phyloP scores from a whole-genome alignment of 2,113 vertebrate genomes.

The Psilopsiagon aymara region DNA sequence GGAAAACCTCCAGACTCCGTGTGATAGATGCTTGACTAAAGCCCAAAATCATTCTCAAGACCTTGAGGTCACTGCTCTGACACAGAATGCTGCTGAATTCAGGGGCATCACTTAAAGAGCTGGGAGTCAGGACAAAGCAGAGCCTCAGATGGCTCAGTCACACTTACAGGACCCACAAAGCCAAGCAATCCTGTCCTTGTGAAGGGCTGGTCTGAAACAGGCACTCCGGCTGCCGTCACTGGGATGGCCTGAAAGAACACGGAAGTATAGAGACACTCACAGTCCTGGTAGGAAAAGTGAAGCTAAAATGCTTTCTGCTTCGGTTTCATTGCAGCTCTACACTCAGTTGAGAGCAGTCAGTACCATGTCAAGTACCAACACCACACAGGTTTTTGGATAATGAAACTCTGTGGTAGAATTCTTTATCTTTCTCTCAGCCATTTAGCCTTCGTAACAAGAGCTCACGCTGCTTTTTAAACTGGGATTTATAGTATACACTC shows the following conservation, averaged over 20 bases:
- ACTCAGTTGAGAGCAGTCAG: not conserved
- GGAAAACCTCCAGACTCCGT: not conserved
- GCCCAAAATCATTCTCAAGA: not conserved
- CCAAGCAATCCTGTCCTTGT: constrained; percentile 92
- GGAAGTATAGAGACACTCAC: not conserved
- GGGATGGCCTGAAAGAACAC: constrained; percentile 82
- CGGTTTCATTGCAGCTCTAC: not conserved
- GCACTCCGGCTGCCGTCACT: constrained; percentile 77
- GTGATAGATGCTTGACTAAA: not conserved
- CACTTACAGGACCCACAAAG: constrained; percentile 91
- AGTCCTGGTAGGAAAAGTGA: not conserved
- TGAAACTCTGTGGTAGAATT: not conserved
- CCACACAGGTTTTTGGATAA: not conserved
- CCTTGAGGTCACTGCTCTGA: not conserved
- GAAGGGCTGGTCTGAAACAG: constrained; percentile 85
- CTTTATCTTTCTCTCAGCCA: not conserved
- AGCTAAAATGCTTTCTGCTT: not conserved
- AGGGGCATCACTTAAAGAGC: not conserved
- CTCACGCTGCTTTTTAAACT: not conserved
- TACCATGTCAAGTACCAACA: not conserved
- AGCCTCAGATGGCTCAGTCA: not conserved
- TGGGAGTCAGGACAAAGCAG: not conserved
- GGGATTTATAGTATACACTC: not conserved
- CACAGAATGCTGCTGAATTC: not conserved
- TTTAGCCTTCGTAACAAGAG: not conserved